These are phyloP conservation scores for Crocidura indochinensis DNA, from an alignment of 2,797 vertebrate genomes.

Conservation along the genomic window DNA sequence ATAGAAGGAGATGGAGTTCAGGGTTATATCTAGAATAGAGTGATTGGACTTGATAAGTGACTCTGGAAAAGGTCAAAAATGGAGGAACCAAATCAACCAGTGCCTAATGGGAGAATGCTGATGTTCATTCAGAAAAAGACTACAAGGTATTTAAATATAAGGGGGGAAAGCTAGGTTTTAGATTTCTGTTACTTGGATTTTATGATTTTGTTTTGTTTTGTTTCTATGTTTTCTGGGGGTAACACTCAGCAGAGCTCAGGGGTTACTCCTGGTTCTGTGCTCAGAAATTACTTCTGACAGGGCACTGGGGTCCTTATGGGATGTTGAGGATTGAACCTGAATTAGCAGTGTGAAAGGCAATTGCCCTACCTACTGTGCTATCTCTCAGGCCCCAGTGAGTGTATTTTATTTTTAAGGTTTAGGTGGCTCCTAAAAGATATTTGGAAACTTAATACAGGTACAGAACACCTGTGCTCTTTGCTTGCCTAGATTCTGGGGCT, in stretches of 20 bases:
- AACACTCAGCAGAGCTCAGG: too few species aligned
- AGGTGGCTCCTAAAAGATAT: background rate
- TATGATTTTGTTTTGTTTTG: background rate
- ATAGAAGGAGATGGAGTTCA: background rate
- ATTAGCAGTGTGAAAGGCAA: too few species aligned
- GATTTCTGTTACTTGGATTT: slow-evolving; percentile 22
- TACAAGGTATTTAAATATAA: background rate
- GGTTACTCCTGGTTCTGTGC: too few species aligned
- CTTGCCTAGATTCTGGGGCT: background rate
- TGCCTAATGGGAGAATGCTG: background rate
- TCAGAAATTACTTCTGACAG: too few species aligned
- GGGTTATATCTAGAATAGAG: slow-evolving; percentile 33
- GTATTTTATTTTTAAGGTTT: background rate
- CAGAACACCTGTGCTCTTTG: slow-evolving; percentile 17
- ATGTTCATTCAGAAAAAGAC: slow-evolving; percentile 4
- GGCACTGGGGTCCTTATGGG: too few species aligned
- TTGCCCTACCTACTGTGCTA: too few species aligned
- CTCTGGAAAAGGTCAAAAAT: background rate
- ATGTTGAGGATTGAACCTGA: too few species aligned
- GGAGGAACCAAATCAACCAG: slow-evolving; percentile 5
- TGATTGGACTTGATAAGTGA: slow-evolving; percentile 1
- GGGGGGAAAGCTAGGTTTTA: background rate
- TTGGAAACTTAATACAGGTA: background rate
- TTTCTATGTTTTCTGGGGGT: too few species aligned
- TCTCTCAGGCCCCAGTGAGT: too few species aligned